Base-by-base conservation (phyloP, 2,888 invertebrate genomes). In the Heliconius cydno region DNA sequence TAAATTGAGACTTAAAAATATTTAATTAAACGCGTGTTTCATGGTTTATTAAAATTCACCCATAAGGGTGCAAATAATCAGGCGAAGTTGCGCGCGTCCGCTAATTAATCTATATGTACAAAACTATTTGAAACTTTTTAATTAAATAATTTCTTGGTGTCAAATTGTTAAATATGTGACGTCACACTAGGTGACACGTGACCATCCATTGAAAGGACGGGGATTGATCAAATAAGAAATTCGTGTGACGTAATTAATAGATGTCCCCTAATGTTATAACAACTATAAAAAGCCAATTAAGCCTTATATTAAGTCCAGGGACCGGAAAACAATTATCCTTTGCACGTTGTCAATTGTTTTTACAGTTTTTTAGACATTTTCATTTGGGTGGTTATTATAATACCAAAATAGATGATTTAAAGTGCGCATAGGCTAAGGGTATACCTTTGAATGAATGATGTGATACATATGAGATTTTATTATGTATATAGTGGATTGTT, bases 381-480 rank as follows among this genome's bases (percentile, higher is more conserved):
- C 30, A 6, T 30, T 73, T 72, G 22, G 30, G n/a, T 28, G 71
- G 57, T 63, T 38, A 34, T 79, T 79, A 13, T 19, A 77, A 41
- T 79, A 83, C 82, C 77, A 84, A 83, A 85, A 84, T 83, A 75
- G 84, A 86, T 83, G 82, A 85, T 85, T 82, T 13, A 87, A 87
- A 83, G 86, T 83, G 76, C 65, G 79, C 78, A 81, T 88, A 86
- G 84, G 80, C 46, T 83, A 89, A 88, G 88, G 87, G 78, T 88
- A 88, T 90, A 91, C 90, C 91, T 92, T 92, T 91, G 93, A 91
- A 93, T 94, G 94, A 92, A 92, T 92, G 92, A 92, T 92, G 93
- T 94, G 94, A 93, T 93, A 93, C 84, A 90, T 86, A 87, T 89
- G 90, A 92, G 89, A 92, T 92, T 92, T 89, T 90, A 86, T 89